phyloP scores from a whole-genome alignment of 2,797 vertebrate species.

The Calcarius lapponicus region DNA sequence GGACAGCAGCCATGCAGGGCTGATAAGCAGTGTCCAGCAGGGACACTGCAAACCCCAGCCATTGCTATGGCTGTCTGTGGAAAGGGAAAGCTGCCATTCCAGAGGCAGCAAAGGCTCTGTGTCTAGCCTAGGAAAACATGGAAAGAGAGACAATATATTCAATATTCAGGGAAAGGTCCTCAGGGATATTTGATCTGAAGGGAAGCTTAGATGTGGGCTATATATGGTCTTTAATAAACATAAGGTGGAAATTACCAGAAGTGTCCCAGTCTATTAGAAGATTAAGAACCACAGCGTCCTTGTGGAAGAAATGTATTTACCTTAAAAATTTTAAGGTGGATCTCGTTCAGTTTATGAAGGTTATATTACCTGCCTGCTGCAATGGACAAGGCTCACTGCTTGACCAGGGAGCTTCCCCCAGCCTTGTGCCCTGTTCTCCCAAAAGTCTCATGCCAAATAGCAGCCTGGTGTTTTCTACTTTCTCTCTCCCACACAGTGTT shows the following conservation, averaged over 20 bases:
- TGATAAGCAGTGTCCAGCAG: not conserved
- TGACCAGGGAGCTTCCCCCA: fast-evolving
- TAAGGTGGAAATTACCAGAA: not conserved
- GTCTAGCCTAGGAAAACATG: not conserved
- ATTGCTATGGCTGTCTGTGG: not conserved
- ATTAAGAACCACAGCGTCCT: not conserved
- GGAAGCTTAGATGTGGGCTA: not conserved
- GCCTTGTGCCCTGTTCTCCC: not conserved
- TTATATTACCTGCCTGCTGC: not conserved
- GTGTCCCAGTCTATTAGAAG: not conserved
- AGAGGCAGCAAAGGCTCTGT: not conserved
- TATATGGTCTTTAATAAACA: not conserved
- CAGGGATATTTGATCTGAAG: not conserved
- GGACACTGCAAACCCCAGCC: not conserved
- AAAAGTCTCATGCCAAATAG: not conserved
- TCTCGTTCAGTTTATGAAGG: not conserved
- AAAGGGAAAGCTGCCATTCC: not conserved
- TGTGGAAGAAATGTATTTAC: not conserved
- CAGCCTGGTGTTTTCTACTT: not conserved
- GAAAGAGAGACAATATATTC: not conserved
- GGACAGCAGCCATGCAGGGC: not conserved
- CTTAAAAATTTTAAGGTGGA: not conserved
- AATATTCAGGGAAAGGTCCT: not conserved
- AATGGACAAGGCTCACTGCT: not conserved
- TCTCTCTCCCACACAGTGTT: not conserved